These are phyloP conservation scores for Decapterus maruadsi DNA, from an alignment of 2,797 vertebrate genomes.

Conservation along the genomic window DNA sequence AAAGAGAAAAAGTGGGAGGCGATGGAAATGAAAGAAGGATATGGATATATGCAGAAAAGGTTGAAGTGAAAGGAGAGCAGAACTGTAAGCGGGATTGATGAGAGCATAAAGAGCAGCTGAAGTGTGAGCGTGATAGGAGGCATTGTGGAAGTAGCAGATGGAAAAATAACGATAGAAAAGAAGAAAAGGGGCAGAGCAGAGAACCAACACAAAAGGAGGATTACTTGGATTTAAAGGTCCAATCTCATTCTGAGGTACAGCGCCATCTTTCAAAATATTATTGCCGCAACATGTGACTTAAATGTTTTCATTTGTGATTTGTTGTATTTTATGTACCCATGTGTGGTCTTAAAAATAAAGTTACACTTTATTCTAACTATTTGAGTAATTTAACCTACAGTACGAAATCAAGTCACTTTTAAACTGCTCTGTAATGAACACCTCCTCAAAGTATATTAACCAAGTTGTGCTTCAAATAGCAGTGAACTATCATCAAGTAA, in stretches of 20 bases:
- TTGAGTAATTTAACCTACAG: neutral
- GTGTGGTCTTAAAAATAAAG: neutral
- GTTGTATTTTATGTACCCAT: conserved; percentile 13
- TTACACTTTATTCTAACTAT: neutral
- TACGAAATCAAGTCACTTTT: conserved; percentile 10
- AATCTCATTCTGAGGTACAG: conserved; percentile 18
- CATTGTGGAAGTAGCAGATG: conserved; percentile 60
- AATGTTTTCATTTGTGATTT: conserved; percentile 21
- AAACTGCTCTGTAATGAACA: neutral
- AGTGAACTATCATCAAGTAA: no score
- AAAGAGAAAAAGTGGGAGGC: conserved; percentile 58
- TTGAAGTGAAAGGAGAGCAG: conserved; percentile 60
- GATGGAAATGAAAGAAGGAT: conserved; percentile 71
- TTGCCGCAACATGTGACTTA: conserved; percentile 1
- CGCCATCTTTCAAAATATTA: conserved; percentile 24
- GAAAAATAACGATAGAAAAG: conserved; percentile 63
- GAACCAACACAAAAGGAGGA: conserved; percentile 50
- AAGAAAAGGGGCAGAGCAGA: conserved; percentile 41
- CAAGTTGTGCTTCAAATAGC: no score
- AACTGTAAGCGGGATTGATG: conserved; percentile 71
- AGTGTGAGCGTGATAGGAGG: conserved; percentile 54
- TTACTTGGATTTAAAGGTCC: conserved; percentile 42
- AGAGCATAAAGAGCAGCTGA: conserved; percentile 61
- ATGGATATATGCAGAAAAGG: conserved; percentile 75
- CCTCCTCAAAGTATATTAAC: no score